Base-by-base conservation (phyloP, 2,797 vertebrate species). In the Linurgus olivaceus region DNA sequence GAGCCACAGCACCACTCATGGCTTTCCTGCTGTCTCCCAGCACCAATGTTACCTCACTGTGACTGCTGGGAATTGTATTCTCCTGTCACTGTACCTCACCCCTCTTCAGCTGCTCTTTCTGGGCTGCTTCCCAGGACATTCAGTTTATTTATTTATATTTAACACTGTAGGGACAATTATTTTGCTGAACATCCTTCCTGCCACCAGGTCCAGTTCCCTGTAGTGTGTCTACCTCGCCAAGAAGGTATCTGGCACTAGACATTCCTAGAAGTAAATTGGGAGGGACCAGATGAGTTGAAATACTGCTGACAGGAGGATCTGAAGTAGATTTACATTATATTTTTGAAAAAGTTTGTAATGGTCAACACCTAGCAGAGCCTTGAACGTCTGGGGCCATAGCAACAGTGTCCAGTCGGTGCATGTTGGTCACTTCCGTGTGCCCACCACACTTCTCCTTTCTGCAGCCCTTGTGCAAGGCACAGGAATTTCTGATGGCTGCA, bases 151-250 rank as follows among this genome's bases (percentile, higher is more conserved):
- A 13, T 42, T 44, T n/a, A 5, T 17, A 14, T 77, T 45, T 58
- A 45, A 35, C 10, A 16, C 38, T 42, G 26, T 5, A 37, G 44
- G 31, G 13, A 9, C 10, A 18, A 3, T 45, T 73, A 35, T 21
- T 72, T 48, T 47, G 48, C 67, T 62, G 38, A 28, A 73, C 10
- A 6, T 62, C 44, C 25, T 57, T 35, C 29, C 37, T 57, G 54
- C 21, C 37, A 13, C n/a, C 19, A 51, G 20, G 7, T 51, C 28
- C 15, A 45, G 24, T 45, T 58, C 38, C 26, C 51, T 19, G 4
- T 18, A 51, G 24, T 1, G 3, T 70, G 20, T 45, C 6, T 45
- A 3, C 42, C 31, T 44, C 0, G 0, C 37, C 29, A 21, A 44
- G 19, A 62, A 23, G n/a, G n/a, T n/a, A n/a, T n/a, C n/a, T 26